Conservation (phyloP, 2,113 vertebrate species). For the Ceyx margarethae region DNA sequence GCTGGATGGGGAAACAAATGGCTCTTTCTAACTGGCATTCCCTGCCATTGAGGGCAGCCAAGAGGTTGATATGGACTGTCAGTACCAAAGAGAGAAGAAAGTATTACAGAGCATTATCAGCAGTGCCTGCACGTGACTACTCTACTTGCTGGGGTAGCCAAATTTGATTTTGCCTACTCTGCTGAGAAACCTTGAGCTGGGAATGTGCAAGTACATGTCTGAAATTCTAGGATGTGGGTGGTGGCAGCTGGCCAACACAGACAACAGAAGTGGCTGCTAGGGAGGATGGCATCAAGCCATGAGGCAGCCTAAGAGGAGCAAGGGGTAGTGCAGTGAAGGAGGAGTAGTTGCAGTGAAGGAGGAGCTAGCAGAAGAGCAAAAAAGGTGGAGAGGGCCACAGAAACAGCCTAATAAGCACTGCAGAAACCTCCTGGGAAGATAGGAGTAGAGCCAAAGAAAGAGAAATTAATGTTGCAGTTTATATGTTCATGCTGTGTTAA, state of each 20-base stretch:
- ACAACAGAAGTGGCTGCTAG: not conserved
- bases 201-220: slow-evolving; percentile 39
- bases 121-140: not conserved
- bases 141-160: slow-evolving; percentile 8
- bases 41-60: too few species aligned
- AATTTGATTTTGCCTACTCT: slow-evolving; percentile 45
- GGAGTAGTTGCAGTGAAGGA: not conserved
- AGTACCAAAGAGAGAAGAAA: not conserved
- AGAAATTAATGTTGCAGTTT: not conserved
- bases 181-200: slow-evolving; percentile 12
- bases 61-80: not conserved
- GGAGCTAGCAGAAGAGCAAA: not conserved
- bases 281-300: not conserved
- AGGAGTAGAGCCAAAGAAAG: not conserved
- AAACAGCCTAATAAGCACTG: not conserved
- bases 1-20: not conserved
- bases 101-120: not conserved
- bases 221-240: slow-evolving; percentile 30
- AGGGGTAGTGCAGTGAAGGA: not conserved
- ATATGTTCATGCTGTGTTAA: not conserved
- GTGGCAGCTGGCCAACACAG: not conserved
- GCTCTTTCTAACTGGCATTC: not conserved
- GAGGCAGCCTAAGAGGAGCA: not conserved
- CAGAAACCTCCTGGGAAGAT: not conserved
- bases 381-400: not conserved